Conservation (phyloP, 1,140 invertebrate species). For the Cherax quadricarinatus region DNA sequence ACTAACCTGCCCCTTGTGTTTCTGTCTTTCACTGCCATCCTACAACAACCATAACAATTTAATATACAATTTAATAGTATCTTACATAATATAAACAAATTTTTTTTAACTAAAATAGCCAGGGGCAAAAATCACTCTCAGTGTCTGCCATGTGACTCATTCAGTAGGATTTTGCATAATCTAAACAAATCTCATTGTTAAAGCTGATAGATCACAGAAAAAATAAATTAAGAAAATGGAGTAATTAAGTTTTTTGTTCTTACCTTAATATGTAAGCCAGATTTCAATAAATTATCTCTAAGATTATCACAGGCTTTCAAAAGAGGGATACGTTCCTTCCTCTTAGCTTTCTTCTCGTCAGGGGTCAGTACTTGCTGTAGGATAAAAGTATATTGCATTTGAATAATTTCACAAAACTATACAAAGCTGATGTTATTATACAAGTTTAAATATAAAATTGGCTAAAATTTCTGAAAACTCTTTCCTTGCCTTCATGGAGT, state of each 20-base stretch:
- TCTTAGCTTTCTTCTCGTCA: constrained; percentile 72
- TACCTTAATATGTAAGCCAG: constrained; percentile 55
- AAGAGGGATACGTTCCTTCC: constrained; percentile 78
- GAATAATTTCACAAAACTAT: neutral
- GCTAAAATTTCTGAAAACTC: neutral
- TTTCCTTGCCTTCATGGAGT: neutral
- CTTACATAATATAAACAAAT: too few species aligned
- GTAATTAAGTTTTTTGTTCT: neutral
- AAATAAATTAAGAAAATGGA: too few species aligned
- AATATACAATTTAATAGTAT: too few species aligned
- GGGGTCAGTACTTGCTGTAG: constrained; percentile 80
- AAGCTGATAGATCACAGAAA: too few species aligned
- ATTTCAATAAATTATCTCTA: constrained; percentile 80
- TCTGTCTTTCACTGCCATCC: too few species aligned
- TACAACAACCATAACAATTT: too few species aligned
- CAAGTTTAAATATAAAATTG: neutral
- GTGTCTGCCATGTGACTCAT: too few species aligned
- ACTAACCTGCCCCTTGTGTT: too few species aligned
- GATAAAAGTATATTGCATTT: constrained; percentile 76
- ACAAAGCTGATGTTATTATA: neutral
- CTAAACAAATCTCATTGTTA: too few species aligned
- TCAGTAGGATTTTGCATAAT: too few species aligned
- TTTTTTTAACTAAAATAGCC: too few species aligned
- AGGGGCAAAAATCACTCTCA: too few species aligned
- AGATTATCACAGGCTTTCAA: constrained; percentile 85